phyloP scores from a whole-genome alignment of 2,888 invertebrate species.

The Polia nebulosa region DNA sequence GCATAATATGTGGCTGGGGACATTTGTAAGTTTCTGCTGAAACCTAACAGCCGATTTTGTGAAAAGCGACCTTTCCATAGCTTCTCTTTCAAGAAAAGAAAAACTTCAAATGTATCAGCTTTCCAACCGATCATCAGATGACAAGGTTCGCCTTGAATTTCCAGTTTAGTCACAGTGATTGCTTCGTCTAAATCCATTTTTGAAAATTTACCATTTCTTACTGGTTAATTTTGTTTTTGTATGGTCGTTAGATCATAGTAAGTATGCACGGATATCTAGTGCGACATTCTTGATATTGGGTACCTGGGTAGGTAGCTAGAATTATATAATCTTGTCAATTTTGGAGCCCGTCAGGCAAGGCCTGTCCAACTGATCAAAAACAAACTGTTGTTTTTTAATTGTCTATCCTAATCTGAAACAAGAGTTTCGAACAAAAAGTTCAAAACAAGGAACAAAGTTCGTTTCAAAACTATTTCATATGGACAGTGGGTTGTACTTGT shows the following conservation, averaged over 20 bases:
- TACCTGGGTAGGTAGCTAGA: background rate
- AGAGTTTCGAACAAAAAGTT: slow-evolving; percentile 21
- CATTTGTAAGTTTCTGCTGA: slow-evolving; percentile 80
- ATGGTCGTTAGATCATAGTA: slow-evolving; percentile 8
- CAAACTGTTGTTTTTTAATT: background rate
- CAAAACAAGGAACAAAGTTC: background rate
- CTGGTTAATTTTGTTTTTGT: slow-evolving; percentile 8
- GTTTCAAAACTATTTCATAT: background rate
- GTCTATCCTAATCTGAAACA: background rate
- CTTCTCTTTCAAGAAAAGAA: slow-evolving; percentile 74
- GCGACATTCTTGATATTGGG: slow-evolving; percentile 15
- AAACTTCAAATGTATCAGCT: slow-evolving; percentile 79
- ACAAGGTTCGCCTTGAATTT: slow-evolving; percentile 69
- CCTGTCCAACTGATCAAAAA: slow-evolving; percentile 8
- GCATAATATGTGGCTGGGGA: slow-evolving; percentile 73
- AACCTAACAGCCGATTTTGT: slow-evolving; percentile 76
- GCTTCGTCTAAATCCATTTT: slow-evolving; percentile 78
- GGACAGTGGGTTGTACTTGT: too few relatives aligned
- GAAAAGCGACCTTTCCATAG: slow-evolving; percentile 83
- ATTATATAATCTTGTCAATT: slow-evolving; percentile 19
- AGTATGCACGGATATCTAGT: background rate
- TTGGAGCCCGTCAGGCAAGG: background rate
- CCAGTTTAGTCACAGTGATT: slow-evolving; percentile 79
- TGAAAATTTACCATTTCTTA: slow-evolving; percentile 37
- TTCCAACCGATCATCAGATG: slow-evolving; percentile 82